Base-by-base conservation (phyloP, 2,888 invertebrate species). In the Heliconius cydno region DNA sequence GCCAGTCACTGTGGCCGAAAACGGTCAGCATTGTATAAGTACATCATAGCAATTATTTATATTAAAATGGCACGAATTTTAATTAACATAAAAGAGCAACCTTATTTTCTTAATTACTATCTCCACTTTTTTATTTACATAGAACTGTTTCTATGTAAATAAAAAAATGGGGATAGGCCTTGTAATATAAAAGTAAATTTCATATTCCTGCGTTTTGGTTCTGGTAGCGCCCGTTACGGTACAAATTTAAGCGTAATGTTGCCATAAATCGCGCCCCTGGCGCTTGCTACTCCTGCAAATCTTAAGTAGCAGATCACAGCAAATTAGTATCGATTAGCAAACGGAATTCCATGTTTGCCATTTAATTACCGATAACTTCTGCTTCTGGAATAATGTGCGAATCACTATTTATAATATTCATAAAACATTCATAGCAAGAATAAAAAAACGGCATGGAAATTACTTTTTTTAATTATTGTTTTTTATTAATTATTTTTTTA, bases 291-390 rank as follows among this genome's bases (percentile, higher is more conserved):
- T 81, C 82, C 80, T 79, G 67, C 78, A 72, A 68, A 77, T 63
- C 38, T 81, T 89, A 89, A 89, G 90, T 89, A 89, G 88, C 87
- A 85, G 87, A 89, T 57, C 73, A 87, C 85, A 86, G 87, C 86
- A 91, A 91, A 92, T 92, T 92, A 92, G 90, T 92, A 91, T 92
- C 91, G 92, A 92, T 92, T 92, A 91, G 90, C 86, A 86, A 87
- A 86, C 86, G 86, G 86, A 88, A 89, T 89, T 89, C 87, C 88
- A 89, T 90, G 86, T 86, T 85, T 86, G 75, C 72, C 67, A 66
- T 66, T 75, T 80, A n/a, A 72, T 72, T 76, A 52, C 10, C 52
- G 30, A 52, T 57, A 19, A 41, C 9, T 46, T 12, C 41, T 22
- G 28, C 12, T 71, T 71, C 71, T 22, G 52, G 19, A 7, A 19